Percentiles rank a stretch among this genome's conserved stretches.
These are phyloP conservation scores for Brachionus angularis DNA, from an alignment of 1,140 invertebrate genomes.

Conservation along the genomic window DNA sequence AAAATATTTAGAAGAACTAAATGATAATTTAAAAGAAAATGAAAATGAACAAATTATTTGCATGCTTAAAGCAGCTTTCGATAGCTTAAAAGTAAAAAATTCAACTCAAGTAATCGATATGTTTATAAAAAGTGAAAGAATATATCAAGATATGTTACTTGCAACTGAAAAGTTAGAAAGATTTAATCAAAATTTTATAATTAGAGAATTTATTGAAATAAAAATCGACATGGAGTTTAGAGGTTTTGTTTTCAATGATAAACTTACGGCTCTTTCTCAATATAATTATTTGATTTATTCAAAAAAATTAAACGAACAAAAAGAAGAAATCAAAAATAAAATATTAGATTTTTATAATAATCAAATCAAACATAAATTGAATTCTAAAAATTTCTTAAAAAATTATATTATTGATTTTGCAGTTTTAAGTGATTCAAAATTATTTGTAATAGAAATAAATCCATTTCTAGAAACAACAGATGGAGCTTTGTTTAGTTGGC, in stretches of 20 bases:
- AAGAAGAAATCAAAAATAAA: constrained; percentile 44
- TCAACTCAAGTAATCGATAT: constrained; percentile 49
- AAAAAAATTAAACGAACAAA: constrained; percentile 46
- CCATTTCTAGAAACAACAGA: constrained; percentile 51
- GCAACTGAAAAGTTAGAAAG: constrained; percentile 47
- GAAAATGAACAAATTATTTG: constrained; percentile 50
- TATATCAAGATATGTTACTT: constrained; percentile 51
- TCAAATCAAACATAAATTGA: constrained; percentile 46
- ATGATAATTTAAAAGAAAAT: constrained; percentile 25
- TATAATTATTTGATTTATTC: constrained; percentile 52
- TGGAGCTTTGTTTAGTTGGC: constrained; percentile 51
- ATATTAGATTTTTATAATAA: constrained; percentile 47
- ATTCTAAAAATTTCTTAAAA: constrained; percentile 45
- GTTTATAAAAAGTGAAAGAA: constrained; percentile 50
- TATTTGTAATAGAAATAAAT: constrained; percentile 53
- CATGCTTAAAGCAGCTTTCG: constrained; percentile 49
- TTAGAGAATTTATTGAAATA: constrained; percentile 50
- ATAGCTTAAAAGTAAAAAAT: constrained; percentile 47
- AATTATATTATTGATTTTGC: constrained; percentile 52
- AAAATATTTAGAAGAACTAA: constrained; percentile 44
- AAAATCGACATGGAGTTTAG: constrained; percentile 53
- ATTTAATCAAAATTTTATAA: constrained; percentile 51
- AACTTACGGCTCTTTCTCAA: constrained; percentile 49
- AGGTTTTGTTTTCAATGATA: constrained; percentile 49
- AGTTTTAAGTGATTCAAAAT: constrained; percentile 48